phyloP scores from a whole-genome alignment of 1,140 invertebrate species.

The Drosophila seguyi region DNA sequence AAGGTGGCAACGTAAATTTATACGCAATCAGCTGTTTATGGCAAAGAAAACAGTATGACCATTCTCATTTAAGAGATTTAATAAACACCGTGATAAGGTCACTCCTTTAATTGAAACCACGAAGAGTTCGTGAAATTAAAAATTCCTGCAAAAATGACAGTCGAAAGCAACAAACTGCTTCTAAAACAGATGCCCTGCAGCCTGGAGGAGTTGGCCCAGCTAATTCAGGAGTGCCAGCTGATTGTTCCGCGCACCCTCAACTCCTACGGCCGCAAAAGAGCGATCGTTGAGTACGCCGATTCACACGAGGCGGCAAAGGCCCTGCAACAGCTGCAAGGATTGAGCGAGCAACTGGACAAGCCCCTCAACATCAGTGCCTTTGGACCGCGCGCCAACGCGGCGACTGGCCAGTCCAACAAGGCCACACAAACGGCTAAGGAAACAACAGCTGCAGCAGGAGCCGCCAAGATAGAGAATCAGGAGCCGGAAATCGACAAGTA shows the following conservation, averaged over 20 bases:
- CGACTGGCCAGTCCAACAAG: slow-evolving; percentile 28
- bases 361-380: slow-evolving; percentile 56
- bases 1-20: slow-evolving; percentile 5
- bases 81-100: not conserved
- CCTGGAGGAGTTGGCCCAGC: slow-evolving; percentile 59
- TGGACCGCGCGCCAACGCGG: slow-evolving; percentile 15
- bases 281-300: slow-evolving; percentile 48
- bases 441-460: not conserved
- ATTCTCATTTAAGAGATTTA: not conserved
- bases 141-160: slow-evolving; percentile 35
- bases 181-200: slow-evolving; percentile 74
- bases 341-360: slow-evolving; percentile 57
- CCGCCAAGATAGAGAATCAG: not conserved
- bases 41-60: not conserved
- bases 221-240: slow-evolving; percentile 58
- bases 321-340: slow-evolving; percentile 44
- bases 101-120: slow-evolving; percentile 4
- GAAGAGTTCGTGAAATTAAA: not conserved
- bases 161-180: slow-evolving; percentile 60
- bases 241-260: slow-evolving; percentile 54
- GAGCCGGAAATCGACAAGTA: slow-evolving; percentile 87
- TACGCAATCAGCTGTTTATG: not conserved
- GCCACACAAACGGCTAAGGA: slow-evolving; percentile 40
- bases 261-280: slow-evolving; percentile 46
- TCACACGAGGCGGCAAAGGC: slow-evolving; percentile 46